Conservation (phyloP, 2,113 vertebrate genomes). For the Forbesichthys agassizii region DNA sequence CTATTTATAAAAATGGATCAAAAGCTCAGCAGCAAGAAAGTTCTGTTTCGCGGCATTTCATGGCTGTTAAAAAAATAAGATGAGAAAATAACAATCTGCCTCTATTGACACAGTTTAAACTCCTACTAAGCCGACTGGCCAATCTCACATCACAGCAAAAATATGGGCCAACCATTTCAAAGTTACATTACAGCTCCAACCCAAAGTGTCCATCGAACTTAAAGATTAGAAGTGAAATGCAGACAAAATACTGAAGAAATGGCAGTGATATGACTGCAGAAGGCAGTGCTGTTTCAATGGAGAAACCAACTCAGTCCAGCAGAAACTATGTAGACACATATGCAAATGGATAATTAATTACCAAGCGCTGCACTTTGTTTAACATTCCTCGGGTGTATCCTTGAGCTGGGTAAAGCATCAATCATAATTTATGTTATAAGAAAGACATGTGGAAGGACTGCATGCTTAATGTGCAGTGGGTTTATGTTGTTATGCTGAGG, state of each 20-base stretch:
- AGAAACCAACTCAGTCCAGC: not conserved
- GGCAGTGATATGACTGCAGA: conserved; percentile 26
- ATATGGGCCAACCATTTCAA: conserved; percentile 52
- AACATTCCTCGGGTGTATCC: conserved; percentile 29
- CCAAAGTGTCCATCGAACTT: conserved; percentile 51
- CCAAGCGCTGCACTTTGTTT: conserved; percentile 40
- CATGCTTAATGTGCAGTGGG: conserved; percentile 36
- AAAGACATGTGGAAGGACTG: conserved; percentile 39
- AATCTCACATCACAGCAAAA: conserved; percentile 57
- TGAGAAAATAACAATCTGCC: conserved; percentile 24
- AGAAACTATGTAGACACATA: conserved; percentile 32
- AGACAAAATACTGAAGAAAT: conserved; percentile 45
- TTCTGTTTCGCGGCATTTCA: conserved; percentile 55
- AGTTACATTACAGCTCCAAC: conserved; percentile 40
- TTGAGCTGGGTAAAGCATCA: conserved; percentile 39
- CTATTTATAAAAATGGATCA: conserved; percentile 74
- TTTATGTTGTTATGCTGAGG: conserved; percentile 24
- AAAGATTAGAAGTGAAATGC: conserved; percentile 41
- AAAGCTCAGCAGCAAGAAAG: conserved; percentile 58
- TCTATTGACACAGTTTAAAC: conserved; percentile 65
- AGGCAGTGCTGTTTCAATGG: conserved; percentile 12
- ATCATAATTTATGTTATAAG: conserved; percentile 51
- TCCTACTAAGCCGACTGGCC: conserved; percentile 51
- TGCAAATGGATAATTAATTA: conserved; percentile 45
- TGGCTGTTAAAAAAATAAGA: conserved; percentile 60